Base-by-base conservation (phyloP, 2,888 invertebrate species). In the Periphyllus acericola region DNA sequence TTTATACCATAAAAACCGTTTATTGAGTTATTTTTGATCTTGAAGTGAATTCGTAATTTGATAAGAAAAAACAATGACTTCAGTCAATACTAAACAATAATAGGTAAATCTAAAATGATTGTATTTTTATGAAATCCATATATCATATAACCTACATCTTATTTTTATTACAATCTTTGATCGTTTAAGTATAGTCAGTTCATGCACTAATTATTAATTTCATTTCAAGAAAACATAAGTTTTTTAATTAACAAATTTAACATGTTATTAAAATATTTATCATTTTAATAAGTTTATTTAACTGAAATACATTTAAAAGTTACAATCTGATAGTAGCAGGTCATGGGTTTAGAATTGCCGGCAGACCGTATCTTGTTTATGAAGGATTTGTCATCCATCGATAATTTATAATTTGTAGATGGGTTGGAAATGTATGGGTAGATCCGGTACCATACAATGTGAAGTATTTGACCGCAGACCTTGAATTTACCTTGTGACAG, bases 301-400 rank as follows among this genome's bases (percentile, higher is more conserved):
- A 66, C 2, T 68, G 1, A 68, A 29, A 34, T 36, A 55, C 19
- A n/a, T 25, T 66, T 76, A 84, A 76, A 76, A 55, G 25, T 52
- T 3, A 40, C n/a, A 4, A 60, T 74, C 6, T 66, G 36, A 29
- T 32, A 66, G 34, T 25, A 46, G 55, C 46, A 78, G 66, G 34
- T 85, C 68, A 85, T 34, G 21, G 14, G n/a, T 71, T 79, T 79
- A 34, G 29, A 79, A 71, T 85, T 71, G n/a, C 36, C 68, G 36
- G 55, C n/a, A n/a, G 52, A 85, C 85, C 85, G 78, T 85, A 79
- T 79, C 76, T 78, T 78, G 34, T 78, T 85, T 78, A 71, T 71
- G 78, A n/a, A 78, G n/a, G 36, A 52, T 71, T 85, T 85, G 85
- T 85, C 85, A 85, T 85, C 85, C 85, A 85, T 85, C 71, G 52